These are phyloP conservation scores for Bryconaethiops microstoma DNA, from an alignment of 2,797 vertebrate species.

Conservation along the genomic window DNA sequence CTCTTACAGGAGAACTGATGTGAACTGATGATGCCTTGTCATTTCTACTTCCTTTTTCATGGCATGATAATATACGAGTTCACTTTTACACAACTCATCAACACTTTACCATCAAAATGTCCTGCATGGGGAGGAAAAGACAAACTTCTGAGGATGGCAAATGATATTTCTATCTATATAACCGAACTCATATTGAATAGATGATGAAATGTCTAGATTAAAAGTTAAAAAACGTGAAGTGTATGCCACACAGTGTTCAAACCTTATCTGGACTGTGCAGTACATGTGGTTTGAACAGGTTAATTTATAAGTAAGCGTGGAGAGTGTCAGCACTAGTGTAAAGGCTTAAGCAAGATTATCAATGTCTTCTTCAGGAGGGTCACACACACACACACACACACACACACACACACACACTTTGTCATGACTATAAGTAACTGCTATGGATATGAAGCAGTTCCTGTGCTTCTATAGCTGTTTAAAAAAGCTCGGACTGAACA, in stretches of 20 bases:
- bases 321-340: neutral
- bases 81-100: constrained; percentile 6
- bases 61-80: constrained; percentile 40
- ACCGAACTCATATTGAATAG: too few relatives aligned
- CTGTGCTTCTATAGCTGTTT: neutral
- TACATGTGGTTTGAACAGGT: neutral
- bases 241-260: neutral
- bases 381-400: too few relatives aligned
- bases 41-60: constrained; percentile 42
- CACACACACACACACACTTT: neutral
- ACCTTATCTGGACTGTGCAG: constrained; percentile 1
- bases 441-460: neutral
- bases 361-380: neutral
- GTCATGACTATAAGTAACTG: neutral
- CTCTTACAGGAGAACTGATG: constrained; percentile 1
- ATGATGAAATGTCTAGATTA: too few relatives aligned
- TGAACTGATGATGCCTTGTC: constrained; percentile 6
- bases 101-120: neutral
- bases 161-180: neutral
- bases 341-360: constrained; percentile 32
- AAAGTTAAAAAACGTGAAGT: too few relatives aligned
- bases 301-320: neutral
- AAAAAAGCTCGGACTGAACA: neutral
- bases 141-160: neutral
- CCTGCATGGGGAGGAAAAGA: neutral